Evolutionary conservation across 1,140 invertebrate genomes (phyloP).

Genomic region (Brachionus calyciflorus): DNA sequence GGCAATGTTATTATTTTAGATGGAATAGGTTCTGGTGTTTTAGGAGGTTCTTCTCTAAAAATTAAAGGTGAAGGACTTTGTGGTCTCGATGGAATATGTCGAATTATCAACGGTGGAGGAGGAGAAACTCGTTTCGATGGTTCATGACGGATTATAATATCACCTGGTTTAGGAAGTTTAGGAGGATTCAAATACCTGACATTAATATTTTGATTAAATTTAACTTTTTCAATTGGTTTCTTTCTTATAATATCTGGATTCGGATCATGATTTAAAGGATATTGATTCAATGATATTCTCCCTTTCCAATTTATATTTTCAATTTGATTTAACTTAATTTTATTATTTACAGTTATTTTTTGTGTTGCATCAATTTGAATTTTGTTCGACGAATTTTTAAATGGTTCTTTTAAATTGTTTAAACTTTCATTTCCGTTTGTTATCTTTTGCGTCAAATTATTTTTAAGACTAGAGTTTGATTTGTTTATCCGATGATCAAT

Average conservation of each 20-base stretch:
- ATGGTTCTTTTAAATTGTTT: too few relatives aligned
- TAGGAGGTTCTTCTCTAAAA: conserved; percentile 22
- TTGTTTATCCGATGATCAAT: too few relatives aligned
- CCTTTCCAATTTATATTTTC: not conserved
- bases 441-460: too few relatives aligned
- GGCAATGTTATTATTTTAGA: not conserved
- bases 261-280: not conserved
- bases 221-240: not conserved
- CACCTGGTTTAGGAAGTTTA: not conserved
- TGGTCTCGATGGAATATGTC: not conserved
- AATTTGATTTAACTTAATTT: not conserved
- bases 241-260: conserved; percentile 10
- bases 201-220: conserved; percentile 2
- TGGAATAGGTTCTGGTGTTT: not conserved
- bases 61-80: conserved; percentile 1
- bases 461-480: too few relatives aligned
- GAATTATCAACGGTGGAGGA: conserved; percentile 19
- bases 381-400: too few relatives aligned
- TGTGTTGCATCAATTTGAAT: too few relatives aligned
- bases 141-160: not conserved
- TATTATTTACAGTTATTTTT: not conserved
- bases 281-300: not conserved
- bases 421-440: too few relatives aligned
- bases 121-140: not conserved
- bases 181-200: conserved; percentile 21